phyloP scores from a whole-genome alignment of 2,797 vertebrate species.

The Sphenodon punctatus region DNA sequence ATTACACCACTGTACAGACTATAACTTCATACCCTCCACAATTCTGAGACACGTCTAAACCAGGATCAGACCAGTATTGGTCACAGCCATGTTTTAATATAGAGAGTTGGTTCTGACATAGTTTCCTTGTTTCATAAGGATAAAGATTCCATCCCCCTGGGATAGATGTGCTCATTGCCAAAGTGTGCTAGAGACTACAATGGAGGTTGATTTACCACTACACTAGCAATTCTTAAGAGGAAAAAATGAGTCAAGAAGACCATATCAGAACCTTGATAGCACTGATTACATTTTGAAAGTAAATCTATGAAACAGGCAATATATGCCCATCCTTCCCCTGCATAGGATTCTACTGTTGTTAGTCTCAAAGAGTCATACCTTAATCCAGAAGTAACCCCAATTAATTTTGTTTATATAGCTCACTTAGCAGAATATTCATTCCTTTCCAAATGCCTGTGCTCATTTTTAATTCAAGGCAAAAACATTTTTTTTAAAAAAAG shows the following conservation, averaged over 20 bases:
- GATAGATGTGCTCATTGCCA: too few species aligned
- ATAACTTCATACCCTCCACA: neutral
- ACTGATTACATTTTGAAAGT: neutral
- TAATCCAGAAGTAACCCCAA: too few species aligned
- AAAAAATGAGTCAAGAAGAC: neutral
- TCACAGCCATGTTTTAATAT: too few species aligned
- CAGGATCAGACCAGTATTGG: neutral
- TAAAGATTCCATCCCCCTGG: neutral
- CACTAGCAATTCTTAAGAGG: neutral
- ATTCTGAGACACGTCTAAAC: neutral
- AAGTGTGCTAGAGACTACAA: neutral
- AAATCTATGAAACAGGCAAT: neutral
- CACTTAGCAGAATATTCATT: neutral
- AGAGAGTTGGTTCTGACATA: neutral
- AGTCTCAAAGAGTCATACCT: too few species aligned
- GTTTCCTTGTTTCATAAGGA: neutral
- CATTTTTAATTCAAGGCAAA: neutral
- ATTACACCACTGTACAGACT: neutral
- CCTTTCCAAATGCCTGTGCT: neutral
- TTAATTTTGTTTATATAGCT: neutral
- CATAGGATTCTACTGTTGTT: neutral
- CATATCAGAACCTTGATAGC: neutral
- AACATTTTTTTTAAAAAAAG: neutral
- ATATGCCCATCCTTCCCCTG: neutral
- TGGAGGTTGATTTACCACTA: neutral